Evolutionary conservation across 1,140 invertebrate genomes (phyloP).

Genomic region (Macrostomum lignano): DNA sequence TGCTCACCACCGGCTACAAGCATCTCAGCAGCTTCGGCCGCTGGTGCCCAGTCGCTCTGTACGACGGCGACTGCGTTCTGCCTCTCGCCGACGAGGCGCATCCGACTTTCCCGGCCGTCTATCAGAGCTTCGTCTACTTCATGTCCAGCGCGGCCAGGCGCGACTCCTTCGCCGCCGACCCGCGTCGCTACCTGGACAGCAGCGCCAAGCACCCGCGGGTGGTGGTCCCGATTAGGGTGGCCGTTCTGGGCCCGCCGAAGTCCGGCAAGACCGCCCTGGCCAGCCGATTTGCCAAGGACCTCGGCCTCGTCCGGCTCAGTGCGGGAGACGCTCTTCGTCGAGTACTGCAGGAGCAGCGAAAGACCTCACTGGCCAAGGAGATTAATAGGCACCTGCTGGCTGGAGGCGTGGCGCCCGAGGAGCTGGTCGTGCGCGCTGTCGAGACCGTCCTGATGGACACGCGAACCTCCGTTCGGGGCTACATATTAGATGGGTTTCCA

Average conservation of each 20-base stretch:
- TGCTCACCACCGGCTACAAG: conserved; percentile 25
- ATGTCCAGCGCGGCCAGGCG: conserved; percentile 13
- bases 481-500: conserved; percentile 26
- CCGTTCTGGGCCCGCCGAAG: conserved; percentile 27
- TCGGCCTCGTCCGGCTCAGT: conserved; percentile 20
- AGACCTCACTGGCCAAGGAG: conserved; percentile 14
- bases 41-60: conserved; percentile 24
- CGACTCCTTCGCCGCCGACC: conserved; percentile 19
- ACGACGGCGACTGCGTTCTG: conserved; percentile 20
- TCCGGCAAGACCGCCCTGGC: conserved; percentile 27
- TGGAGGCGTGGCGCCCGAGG: conserved; percentile 20
- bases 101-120: conserved; percentile 17
- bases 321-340: conserved; percentile 22
- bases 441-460: conserved; percentile 22
- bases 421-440: conserved; percentile 19
- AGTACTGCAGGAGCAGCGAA: conserved; percentile 16
- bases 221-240: conserved; percentile 22
- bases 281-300: conserved; percentile 21
- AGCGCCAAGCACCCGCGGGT: conserved; percentile 20
- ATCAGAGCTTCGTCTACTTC: conserved; percentile 23
- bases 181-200: conserved; percentile 19
- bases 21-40: conserved; percentile 23
- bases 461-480: conserved; percentile 11
- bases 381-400: conserved; percentile 15
- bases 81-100: conserved; percentile 19